These are phyloP conservation scores for Oikopleura dioica DNA, from an alignment of 23 tunicate species.

Conservation along the genomic window DNA sequence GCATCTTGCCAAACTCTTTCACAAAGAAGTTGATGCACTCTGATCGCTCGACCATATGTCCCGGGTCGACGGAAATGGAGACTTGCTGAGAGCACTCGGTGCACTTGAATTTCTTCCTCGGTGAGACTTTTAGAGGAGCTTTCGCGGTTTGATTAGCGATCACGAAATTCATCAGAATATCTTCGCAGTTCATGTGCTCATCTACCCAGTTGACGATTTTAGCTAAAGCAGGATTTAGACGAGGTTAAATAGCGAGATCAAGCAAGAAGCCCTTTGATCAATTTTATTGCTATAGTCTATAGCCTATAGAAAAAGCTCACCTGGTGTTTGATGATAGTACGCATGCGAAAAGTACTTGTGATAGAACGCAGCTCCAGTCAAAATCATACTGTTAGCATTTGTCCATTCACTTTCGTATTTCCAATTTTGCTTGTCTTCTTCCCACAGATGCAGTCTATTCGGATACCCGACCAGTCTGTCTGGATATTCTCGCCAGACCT, in stretches of 20 bases:
- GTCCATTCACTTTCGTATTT: conserved; percentile 83
- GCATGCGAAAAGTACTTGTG: conserved; percentile 69
- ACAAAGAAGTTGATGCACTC: conserved; percentile 14
- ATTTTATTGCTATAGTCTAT: too few relatives aligned
- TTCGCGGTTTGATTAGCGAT: conserved; percentile 59
- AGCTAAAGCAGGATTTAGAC: conserved; percentile 14
- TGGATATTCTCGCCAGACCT: conserved; percentile 84
- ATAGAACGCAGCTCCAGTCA: conserved; percentile 87
- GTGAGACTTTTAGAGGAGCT: conserved; percentile 87
- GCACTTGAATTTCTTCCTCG: conserved; percentile 74
- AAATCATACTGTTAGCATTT: conserved; percentile 49
- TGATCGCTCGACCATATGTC: conserved; percentile 81
- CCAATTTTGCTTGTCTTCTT: conserved; percentile 16
- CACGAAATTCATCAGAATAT: conserved; percentile 69
- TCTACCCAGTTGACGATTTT: conserved; percentile 61
- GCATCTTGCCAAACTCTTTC: conserved; percentile 35
- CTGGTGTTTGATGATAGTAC: conserved; percentile 26
- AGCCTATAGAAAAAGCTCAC: not conserved
- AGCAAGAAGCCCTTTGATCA: too few relatives aligned
- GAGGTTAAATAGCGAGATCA: not conserved
- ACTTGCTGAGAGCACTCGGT: conserved; percentile 41
- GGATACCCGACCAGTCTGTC: conserved; percentile 82
- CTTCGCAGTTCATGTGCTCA: conserved; percentile 91
- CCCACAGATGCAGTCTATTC: conserved; percentile 60
- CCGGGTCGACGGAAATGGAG: conserved; percentile 51